These are phyloP conservation scores for Brachyhypopomus occidentalis DNA, from an alignment of 2,113 vertebrate species.

Conservation along the genomic window DNA sequence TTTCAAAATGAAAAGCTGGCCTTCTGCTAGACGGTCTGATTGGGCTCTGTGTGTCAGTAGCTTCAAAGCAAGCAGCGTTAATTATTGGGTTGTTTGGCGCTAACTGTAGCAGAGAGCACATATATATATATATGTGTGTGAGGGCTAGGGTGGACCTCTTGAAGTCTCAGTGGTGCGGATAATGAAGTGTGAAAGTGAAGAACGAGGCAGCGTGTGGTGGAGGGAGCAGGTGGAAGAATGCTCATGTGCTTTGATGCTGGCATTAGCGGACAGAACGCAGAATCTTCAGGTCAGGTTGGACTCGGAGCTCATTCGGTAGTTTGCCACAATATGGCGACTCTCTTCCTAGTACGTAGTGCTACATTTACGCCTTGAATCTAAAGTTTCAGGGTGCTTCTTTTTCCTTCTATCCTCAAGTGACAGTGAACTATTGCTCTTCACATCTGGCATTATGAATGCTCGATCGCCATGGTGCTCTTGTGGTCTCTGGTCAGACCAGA, in stretches of 20 bases:
- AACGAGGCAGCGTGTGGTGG: not conserved
- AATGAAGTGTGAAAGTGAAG: conserved; percentile 18
- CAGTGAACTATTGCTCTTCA: no score
- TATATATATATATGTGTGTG: conserved; percentile 48
- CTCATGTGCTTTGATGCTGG: not conserved
- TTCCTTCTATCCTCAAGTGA: no score
- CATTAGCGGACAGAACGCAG: not conserved
- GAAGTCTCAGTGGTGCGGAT: conserved; percentile 20
- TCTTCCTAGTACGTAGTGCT: no score
- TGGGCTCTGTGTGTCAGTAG: not conserved
- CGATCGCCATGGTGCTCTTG: not conserved
- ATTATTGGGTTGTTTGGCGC: conserved; percentile 52
- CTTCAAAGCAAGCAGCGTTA: conserved; percentile 51
- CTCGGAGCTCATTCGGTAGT: not conserved
- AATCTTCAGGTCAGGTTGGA: not conserved
- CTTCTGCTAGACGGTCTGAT: conserved; percentile 1
- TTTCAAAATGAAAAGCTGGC: conserved; percentile 14
- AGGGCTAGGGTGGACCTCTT: conserved; percentile 26
- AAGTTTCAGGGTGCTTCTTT: not conserved
- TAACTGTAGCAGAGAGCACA: conserved; percentile 22
- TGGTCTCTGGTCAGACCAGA: conserved; percentile 7
- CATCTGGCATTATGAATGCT: conserved; percentile 10
- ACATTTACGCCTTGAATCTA: not conserved
- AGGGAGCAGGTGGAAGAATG: not conserved
- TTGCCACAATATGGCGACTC: not conserved